Evolutionary conservation across 2,888 invertebrate genomes (phyloP), one percentile per base, ranked within the genome.

Genomic region (Leuctra nigra): DNA sequence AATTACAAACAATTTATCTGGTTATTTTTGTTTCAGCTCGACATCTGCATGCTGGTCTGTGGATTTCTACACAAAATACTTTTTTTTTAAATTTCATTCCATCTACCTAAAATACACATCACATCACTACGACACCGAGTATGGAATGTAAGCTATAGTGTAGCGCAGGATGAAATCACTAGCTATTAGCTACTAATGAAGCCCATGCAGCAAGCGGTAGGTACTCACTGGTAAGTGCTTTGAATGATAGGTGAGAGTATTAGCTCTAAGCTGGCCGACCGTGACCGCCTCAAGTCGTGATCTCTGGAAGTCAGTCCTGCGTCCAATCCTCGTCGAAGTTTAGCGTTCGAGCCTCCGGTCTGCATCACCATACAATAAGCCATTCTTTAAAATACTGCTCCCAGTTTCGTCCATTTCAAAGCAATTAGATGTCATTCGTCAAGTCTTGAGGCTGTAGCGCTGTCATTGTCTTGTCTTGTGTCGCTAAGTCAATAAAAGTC

Each of bases 161-260:
- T 36, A 36, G 4, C 4, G 36, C 36, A 36, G 13, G 33, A 36
- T 36, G 36, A 13, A 36, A 36, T 36, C n/a, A n/a, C n/a, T n/a
- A n/a, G n/a, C n/a, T n/a, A n/a, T 39, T 39, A 39, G 39, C 39
- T 14, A 14, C 16, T 39, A 20, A 39, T 23, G 44, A 20, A 44
- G 18, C 6, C 20, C 50, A 54, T 33, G 54, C 55, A 52, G 55
- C 39, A 22, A n/a, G 22, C 33, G 29, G 24, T 38, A 52, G 23
- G 58, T 61, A 61, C 61, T 61, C 57, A 61, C 60, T 62, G 62
- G 56, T 59, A 59, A 35, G 64, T 63, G 60, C 64, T 64, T 62
- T 64, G 63, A 52, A 63, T 62, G 61, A 64, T 59, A 57, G 64
- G 64, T 54, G 63, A 62, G 56, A 64, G 61, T 53, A 64, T 62